phyloP scores from a whole-genome alignment of 30 jellyfish, hydroid and myxozoan species.

The Chironex yamaguchii region DNA sequence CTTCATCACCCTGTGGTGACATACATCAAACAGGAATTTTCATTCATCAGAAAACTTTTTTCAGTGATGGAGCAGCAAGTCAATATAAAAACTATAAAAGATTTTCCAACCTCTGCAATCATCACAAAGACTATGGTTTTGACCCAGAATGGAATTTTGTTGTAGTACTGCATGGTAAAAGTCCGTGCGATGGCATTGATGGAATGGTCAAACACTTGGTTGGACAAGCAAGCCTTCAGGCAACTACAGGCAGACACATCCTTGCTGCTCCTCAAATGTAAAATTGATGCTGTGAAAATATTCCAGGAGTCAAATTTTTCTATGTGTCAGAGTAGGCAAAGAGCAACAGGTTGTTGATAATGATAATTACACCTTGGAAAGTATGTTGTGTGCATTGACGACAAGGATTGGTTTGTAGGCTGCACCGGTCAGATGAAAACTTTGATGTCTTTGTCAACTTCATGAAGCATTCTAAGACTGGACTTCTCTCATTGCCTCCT shows the following conservation, averaged over 20 bases:
- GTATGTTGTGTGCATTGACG: no score
- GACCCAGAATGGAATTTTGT: conserved; percentile 67
- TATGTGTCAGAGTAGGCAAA: conserved; percentile 9
- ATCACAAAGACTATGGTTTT: conserved; percentile 29
- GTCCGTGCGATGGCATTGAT: conserved; percentile 72
- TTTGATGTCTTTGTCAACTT: no score
- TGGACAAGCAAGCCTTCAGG: conserved; percentile 65
- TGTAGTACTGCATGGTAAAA: conserved; percentile 52
- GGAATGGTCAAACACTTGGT: conserved; percentile 53
- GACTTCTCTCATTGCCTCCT: no score
- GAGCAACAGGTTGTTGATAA: no score
- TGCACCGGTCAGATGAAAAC: no score
- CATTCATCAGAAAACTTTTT: conserved; percentile 19
- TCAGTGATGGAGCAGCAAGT: conserved; percentile 76
- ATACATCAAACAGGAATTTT: conserved; percentile 7
- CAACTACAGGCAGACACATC: conserved; percentile 16
- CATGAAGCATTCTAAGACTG: no score
- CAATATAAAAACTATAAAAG: conserved; percentile 66
- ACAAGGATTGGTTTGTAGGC: no score
- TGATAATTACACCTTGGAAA: no score
- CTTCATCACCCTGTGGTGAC: neutral
- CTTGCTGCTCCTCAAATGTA: conserved; percentile 14
- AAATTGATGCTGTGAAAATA: conserved; percentile 24
- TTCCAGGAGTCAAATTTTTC: conserved; percentile 20
- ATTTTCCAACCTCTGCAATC: conserved; percentile 62